phyloP scores from a whole-genome alignment of 2,888 invertebrate species.

The Iphiclides podalirius region DNA sequence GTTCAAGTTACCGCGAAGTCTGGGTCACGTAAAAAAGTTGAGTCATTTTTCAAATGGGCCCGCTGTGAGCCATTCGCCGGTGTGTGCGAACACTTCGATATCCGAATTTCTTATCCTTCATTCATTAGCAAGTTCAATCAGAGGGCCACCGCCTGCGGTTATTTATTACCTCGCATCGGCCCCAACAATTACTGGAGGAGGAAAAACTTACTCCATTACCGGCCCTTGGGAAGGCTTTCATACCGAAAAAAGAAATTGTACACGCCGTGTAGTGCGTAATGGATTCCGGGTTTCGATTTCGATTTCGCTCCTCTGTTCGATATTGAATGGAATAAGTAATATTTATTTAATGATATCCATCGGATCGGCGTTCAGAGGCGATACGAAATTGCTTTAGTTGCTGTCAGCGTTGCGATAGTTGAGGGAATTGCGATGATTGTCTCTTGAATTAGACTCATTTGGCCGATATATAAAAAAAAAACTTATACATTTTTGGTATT shows the following conservation, averaged over 20 bases:
- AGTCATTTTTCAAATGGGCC: conserved; percentile 59
- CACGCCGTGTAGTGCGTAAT: conserved; percentile 64
- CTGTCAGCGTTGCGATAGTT: conserved; percentile 1
- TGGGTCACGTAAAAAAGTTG: conserved; percentile 46
- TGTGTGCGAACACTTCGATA: conserved; percentile 56
- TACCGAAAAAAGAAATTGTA: conserved; percentile 70
- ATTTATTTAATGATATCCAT: conserved; percentile 34
- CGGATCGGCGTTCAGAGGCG: conserved; percentile 20
- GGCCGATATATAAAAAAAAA: too few relatives aligned
- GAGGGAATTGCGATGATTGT: neutral
- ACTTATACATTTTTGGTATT: too few relatives aligned
- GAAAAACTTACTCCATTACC: conserved; percentile 77
- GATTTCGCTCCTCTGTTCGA: conserved; percentile 47
- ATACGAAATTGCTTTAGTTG: neutral
- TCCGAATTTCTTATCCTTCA: conserved; percentile 73
- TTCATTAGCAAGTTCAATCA: conserved; percentile 80
- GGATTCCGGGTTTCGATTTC: conserved; percentile 61
- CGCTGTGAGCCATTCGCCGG: conserved; percentile 43
- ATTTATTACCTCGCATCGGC: conserved; percentile 76
- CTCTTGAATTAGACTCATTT: neutral
- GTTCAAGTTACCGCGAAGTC: conserved; percentile 23
- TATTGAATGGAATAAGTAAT: conserved; percentile 42
- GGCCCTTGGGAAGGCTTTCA: conserved; percentile 64
- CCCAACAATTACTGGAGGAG: conserved; percentile 72
- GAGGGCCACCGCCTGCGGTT: conserved; percentile 69